Base-by-base conservation (phyloP, 2,113 vertebrate species). In the Lampris incognitus region DNA sequence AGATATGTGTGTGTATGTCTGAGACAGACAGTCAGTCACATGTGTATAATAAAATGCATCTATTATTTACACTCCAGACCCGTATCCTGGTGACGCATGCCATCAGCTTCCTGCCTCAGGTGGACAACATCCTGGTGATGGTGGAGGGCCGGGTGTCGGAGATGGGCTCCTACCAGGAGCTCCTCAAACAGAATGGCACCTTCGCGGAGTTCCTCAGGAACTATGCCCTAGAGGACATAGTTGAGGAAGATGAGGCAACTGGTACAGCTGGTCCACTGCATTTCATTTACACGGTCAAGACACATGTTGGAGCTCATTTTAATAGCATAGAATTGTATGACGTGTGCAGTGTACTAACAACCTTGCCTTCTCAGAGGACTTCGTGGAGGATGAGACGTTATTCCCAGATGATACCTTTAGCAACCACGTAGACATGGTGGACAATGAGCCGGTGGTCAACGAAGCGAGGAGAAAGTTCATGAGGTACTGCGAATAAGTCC, bases 121-220 rank as follows among this genome's bases (percentile, higher is more conserved):
- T 96, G 24, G 96, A 99, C 78, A 93, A 96, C 66, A 94, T 99
- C 50, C 56, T 98, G 69, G 97, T 99, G 76, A 83, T 99, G 7
- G 95, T 96, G 81, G 94, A 97, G 0, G 98, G 98, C 11, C 92
- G 85, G 58, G 93, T 99, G 79, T 96, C 97, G 0, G 98, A 99
- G 84, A 95, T 92, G 94, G 98, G 98, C 66, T 97, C 97, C 73
- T 96, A 98, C 83, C 92, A 96, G 68, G 93, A 94, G 9, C 95
- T 99, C 77, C 92, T 97, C 79, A 90, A 95, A 6, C 95, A 95
- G 78, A 95, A 97, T 0, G 94, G 95, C 5, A 91, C 95, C 66
- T 99, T 99, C 37, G 96, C 98, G 0, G 97, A 97, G 84, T 99
- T 99, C 74, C 93, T 99, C 58, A 91, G 90, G n/a, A 99, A 97